phyloP scores from a whole-genome alignment of 2,113 vertebrate species.

The Pogona vitticeps region DNA sequence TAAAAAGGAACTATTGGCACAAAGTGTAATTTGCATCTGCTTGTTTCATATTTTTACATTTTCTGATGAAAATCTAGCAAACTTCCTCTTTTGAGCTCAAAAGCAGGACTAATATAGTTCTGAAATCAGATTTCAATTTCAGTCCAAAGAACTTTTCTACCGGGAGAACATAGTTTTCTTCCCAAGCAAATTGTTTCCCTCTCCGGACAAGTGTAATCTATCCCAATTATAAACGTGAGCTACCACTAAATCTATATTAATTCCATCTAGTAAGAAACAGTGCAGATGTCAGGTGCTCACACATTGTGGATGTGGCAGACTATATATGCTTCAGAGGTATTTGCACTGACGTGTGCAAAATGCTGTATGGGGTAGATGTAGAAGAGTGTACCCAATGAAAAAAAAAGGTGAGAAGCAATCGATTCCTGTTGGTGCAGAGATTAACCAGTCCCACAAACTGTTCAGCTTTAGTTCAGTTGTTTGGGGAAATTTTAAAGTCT shows the following conservation, averaged over 20 bases:
- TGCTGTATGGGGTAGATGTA: neutral
- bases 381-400: neutral
- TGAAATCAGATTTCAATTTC: neutral
- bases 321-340: neutral
- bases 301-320: neutral
- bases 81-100: neutral
- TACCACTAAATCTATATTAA: neutral
- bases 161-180: neutral
- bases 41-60: neutral
- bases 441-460: neutral
- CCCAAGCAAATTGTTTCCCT: neutral
- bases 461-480: neutral
- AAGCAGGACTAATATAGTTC: neutral
- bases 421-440: neutral
- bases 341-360: neutral
- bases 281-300: neutral
- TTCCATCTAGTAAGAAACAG: neutral
- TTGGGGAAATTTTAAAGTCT: neutral
- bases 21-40: neutral
- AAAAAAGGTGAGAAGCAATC: neutral
- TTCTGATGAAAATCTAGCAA: constrained; percentile 4
- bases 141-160: neutral
- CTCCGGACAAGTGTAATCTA: neutral
- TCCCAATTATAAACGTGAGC: neutral
- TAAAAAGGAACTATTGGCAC: neutral